Conservation (phyloP, 1,140 invertebrate species). For the Apis cerana region DNA sequence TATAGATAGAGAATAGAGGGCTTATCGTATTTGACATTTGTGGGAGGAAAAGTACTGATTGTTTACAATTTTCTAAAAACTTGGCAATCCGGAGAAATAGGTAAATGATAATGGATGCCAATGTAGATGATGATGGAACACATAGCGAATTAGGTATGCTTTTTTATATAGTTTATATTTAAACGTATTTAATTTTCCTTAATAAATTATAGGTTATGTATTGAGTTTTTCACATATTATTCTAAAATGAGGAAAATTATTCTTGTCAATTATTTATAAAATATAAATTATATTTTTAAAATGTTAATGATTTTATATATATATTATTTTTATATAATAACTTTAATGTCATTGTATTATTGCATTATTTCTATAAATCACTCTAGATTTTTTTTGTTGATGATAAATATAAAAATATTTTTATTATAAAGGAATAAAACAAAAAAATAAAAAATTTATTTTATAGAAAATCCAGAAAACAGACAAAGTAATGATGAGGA, state of each 20-base stretch:
- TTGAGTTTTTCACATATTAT: neutral
- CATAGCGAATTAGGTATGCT: conserved; percentile 20
- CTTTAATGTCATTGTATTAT: neutral
- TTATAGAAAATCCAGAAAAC: conserved; percentile 9
- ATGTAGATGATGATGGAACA: conserved; percentile 22
- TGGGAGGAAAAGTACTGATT: neutral
- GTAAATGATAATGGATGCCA: conserved; percentile 28
- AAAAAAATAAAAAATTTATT: neutral
- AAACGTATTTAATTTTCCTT: neutral
- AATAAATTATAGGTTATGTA: conserved; percentile 27
- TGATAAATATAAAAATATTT: neutral
- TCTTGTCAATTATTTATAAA: neutral
- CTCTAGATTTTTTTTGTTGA: neutral
- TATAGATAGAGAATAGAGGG: neutral
- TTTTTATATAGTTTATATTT: neutral
- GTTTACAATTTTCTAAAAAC: conserved; percentile 6
- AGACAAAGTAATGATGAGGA: neutral
- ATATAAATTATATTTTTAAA: neutral
- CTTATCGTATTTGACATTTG: conserved; percentile 23
- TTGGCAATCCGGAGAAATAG: neutral
- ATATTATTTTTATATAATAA: neutral
- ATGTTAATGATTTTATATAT: neutral
- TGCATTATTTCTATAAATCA: neutral
- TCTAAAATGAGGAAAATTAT: neutral
- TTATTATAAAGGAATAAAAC: neutral